Evolutionary conservation across 2,888 invertebrate species (phyloP).

Genomic region (Morinoia aosen): DNA sequence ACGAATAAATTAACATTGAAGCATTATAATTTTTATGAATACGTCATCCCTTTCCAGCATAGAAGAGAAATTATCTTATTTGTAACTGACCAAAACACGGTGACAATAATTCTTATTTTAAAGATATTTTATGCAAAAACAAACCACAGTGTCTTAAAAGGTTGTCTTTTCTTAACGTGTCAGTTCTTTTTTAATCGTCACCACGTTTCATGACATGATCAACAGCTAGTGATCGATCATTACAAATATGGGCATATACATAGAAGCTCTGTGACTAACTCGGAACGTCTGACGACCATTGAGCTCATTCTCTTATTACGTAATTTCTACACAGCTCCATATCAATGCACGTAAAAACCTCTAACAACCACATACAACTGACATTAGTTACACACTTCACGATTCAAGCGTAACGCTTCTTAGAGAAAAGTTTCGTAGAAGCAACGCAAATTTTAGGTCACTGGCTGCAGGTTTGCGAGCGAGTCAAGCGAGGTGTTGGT

Average conservation of each 20-base stretch:
- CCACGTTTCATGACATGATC: too few species aligned
- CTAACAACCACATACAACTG: background rate
- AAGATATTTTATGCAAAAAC: background rate
- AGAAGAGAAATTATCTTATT: background rate
- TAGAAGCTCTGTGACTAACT: background rate
- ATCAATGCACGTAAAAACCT: background rate
- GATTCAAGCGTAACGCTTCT: background rate
- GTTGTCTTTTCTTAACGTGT: background rate
- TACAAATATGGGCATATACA: background rate
- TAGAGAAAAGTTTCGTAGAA: background rate
- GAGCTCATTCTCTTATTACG: background rate
- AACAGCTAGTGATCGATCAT: background rate
- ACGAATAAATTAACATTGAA: background rate
- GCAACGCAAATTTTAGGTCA: background rate
- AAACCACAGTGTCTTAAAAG: background rate
- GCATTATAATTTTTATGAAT: background rate
- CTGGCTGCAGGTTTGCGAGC: background rate
- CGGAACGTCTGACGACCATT: background rate
- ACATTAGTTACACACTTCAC: background rate
- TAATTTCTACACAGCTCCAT: background rate
- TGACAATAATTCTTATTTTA: background rate
- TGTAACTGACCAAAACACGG: background rate
- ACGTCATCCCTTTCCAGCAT: background rate
- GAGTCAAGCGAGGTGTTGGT: too few species aligned
- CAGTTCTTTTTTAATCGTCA: background rate